Base-by-base conservation (phyloP, 2,113 vertebrate species). In the Anolis sagrei region DNA sequence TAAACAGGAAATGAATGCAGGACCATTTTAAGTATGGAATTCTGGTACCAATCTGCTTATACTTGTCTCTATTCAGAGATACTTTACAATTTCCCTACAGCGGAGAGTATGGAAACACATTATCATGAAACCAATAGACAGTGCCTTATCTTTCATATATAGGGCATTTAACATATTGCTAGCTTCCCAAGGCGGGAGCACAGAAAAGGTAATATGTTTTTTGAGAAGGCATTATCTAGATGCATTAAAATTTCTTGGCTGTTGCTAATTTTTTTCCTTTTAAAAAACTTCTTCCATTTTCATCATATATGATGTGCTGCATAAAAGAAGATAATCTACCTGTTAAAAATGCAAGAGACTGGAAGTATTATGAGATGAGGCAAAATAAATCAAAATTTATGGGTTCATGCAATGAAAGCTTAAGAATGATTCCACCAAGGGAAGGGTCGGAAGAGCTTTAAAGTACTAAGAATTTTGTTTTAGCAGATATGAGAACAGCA, bases 391-490 rank as follows among this genome's bases (percentile, higher is more conserved):
- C 87, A 10, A 80, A 80, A 82, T 48, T 51, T 82, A 66, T 34
- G 8, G 21, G 85, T 84, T 84, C 84, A 70, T 64, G 1, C 5
- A 84, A 34, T 73, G 73, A 86, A 89, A 75, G 0, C 32, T 39
- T 74, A 80, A 68, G 2, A 27, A 77, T 23, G 82, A 73, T 69
- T 58, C 8, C 81, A 68, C 3, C 27, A 27, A 34, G 39, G 4
- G 25, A 29, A n/a, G 27, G 7, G 7, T 58, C 16, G 14, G 86
- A 90, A 58, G 1, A n/a, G 18, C 66, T 83, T 88, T 76, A 66
- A 92, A 87, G 73, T 86, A 6, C 58, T 69, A 11, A 19, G 19
- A 16, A n/a, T n/a, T 29, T 84, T 49, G 88, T 86, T 44, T 90
- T 27, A 72, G 23, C 64, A 29, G 51, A 58, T 76, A 36, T 79